Evolutionary conservation across 1,140 invertebrate genomes (phyloP).

Genomic region (Lepidurus couesii): DNA sequence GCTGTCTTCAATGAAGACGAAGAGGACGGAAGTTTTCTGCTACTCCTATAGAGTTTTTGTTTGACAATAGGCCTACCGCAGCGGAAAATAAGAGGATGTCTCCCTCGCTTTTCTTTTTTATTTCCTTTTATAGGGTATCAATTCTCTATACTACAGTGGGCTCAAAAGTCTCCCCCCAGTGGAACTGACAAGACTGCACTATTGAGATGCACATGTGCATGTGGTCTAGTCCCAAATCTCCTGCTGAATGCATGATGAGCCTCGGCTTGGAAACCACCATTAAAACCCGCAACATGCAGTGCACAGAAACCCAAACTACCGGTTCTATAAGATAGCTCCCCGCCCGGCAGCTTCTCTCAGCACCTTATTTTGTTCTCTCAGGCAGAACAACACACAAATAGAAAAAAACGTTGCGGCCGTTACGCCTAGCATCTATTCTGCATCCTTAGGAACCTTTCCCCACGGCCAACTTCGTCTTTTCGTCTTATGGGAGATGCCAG

Average conservation of each 20-base stretch:
- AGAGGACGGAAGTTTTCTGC: neutral
- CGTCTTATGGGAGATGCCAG: neutral
- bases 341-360: neutral
- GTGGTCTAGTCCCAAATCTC: neutral
- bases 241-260: neutral
- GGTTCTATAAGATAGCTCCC: neutral
- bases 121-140: neutral
- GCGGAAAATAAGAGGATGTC: slow-evolving; percentile 9
- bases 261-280: neutral
- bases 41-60: neutral
- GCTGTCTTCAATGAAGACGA: neutral
- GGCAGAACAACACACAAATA: neutral
- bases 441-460: neutral
- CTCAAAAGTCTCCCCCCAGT: neutral
- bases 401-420: slow-evolving; percentile 5
- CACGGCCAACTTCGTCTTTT: neutral
- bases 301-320: slow-evolving; percentile 10
- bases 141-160: neutral
- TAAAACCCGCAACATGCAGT: neutral
- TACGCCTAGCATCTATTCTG: neutral
- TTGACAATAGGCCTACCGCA: slow-evolving; percentile 3
- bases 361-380: neutral
- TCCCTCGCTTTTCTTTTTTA: neutral
- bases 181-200: neutral
- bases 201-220: slow-evolving; percentile 14